Conservation (phyloP, 2,113 vertebrate genomes). For the Rhynchopsitta pachyrhyncha region DNA sequence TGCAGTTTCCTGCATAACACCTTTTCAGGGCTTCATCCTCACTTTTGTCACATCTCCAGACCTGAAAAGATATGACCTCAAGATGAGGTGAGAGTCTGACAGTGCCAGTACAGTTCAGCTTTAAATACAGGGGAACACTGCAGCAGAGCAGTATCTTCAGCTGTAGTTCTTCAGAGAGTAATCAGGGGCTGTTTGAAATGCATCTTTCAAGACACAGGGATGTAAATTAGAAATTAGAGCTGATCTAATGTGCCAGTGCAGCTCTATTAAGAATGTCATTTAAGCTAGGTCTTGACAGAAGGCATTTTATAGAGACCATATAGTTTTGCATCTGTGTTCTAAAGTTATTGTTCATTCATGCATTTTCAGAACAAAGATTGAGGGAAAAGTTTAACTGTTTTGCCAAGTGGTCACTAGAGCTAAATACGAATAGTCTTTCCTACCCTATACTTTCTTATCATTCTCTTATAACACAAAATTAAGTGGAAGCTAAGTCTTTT, state of each 20-base stretch:
- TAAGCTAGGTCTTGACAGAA: not conserved
- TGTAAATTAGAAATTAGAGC: not conserved
- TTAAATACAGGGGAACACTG: not conserved
- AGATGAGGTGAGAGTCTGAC: not conserved
- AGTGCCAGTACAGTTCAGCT: fast-evolving
- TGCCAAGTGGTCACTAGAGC: not conserved
- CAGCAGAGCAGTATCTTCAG: not conserved
- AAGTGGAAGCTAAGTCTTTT: not conserved
- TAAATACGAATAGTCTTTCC: not conserved
- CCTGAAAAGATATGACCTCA: not conserved
- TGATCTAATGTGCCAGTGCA: not conserved
- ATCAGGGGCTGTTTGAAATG: not conserved
- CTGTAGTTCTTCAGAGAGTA: not conserved
- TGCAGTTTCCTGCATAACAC: not conserved
- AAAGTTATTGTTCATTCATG: not conserved
- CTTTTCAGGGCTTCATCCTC: not conserved
- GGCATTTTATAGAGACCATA: not conserved
- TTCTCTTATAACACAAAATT: not conserved
- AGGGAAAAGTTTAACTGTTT: not conserved
- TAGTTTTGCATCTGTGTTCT: not conserved
- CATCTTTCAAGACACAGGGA: not conserved
- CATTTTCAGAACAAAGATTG: not conserved
- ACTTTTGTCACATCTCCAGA: not conserved
- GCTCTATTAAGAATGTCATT: not conserved
- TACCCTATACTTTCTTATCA: fast-evolving